These are phyloP conservation scores for Pithys albifrons DNA, from an alignment of 2,113 vertebrate genomes.

Conservation along the genomic window DNA sequence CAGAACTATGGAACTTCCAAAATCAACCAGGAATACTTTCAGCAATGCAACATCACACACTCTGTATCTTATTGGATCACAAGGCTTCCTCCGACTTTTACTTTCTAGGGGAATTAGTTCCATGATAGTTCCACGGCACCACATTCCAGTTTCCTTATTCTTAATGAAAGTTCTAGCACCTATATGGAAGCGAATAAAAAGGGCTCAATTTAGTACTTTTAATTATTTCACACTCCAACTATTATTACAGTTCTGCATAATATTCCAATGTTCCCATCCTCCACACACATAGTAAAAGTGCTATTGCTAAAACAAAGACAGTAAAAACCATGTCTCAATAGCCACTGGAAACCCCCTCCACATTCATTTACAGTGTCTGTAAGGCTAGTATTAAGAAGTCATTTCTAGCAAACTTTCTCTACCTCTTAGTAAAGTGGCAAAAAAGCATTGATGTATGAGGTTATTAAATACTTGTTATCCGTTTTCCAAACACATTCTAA, in stretches of 20 bases:
- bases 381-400: neutral
- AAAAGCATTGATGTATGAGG: rapidly evolving
- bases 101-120: conserved; percentile 73
- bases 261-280: neutral
- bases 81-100: conserved; percentile 37
- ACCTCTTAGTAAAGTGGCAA: neutral
- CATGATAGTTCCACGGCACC: conserved; percentile 84
- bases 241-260: neutral
- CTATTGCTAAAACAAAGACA: neutral
- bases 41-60: conserved; percentile 75
- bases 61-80: conserved; percentile 63
- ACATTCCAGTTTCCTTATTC: conserved; percentile 71
- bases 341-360: neutral
- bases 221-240: neutral
- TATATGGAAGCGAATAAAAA: conserved; percentile 43
- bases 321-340: neutral
- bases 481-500: neutral
- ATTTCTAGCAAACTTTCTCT: neutral
- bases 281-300: neutral
- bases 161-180: conserved; percentile 78
- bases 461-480: neutral
- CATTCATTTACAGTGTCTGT: neutral
- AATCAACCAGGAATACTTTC: conserved; percentile 82
- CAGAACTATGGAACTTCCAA: conserved; percentile 78
- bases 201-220: neutral